These are phyloP conservation scores for Nothocercus nigrocapillus DNA, from an alignment of 2,113 vertebrate genomes.

Conservation along the genomic window DNA sequence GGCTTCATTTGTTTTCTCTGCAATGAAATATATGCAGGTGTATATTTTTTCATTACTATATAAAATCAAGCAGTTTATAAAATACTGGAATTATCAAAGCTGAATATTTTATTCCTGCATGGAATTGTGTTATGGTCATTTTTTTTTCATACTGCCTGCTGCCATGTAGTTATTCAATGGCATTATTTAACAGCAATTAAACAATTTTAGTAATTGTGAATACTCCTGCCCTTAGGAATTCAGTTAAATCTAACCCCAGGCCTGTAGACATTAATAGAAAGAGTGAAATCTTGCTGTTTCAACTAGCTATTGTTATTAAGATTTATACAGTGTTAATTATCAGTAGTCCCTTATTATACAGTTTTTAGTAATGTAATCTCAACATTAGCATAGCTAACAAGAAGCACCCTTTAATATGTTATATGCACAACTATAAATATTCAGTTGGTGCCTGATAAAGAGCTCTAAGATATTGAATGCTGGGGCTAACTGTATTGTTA, in stretches of 20 bases:
- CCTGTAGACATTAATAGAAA: not conserved
- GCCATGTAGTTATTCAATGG: not conserved
- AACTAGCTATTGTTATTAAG: not conserved
- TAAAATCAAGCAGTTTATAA: slow-evolving; percentile 74
- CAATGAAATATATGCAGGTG: slow-evolving; percentile 74
- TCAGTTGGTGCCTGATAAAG: not conserved
- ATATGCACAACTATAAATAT: not conserved
- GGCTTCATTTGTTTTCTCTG: slow-evolving; percentile 70
- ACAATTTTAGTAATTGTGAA: slow-evolving; percentile 16
- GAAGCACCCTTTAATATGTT: not conserved
- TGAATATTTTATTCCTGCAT: slow-evolving; percentile 37
- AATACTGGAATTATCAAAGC: slow-evolving; percentile 50
- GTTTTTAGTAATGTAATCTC: not conserved
- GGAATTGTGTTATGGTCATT: not conserved
- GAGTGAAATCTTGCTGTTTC: not conserved
- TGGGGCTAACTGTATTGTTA: not conserved
- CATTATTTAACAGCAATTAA: slow-evolving; percentile 10
- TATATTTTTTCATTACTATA: slow-evolving; percentile 72
- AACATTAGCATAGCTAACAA: not conserved
- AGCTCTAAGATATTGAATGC: not conserved
- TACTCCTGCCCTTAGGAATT: not conserved
- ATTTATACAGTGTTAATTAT: not conserved
- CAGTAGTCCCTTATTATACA: not conserved
- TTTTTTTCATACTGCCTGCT: not conserved
- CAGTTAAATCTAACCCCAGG: not conserved